These are phyloP conservation scores for Drosophila prolongata DNA, from an alignment of 2,888 invertebrate genomes.

Conservation along the genomic window DNA sequence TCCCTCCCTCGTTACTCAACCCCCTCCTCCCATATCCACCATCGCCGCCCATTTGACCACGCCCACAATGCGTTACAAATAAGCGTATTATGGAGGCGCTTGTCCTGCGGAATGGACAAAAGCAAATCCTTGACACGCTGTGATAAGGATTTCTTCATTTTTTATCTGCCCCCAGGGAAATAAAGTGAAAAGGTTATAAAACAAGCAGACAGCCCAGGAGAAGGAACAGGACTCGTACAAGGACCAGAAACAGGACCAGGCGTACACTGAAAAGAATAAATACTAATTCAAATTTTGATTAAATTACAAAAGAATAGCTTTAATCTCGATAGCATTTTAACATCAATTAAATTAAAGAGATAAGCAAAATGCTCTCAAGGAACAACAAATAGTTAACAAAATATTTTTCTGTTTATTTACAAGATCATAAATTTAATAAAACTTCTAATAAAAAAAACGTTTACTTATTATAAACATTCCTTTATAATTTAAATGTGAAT, in stretches of 20 bases:
- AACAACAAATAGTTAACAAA: too few species aligned
- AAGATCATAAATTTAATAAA: background rate
- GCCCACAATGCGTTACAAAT: constrained; percentile 78
- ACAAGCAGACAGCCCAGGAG: constrained; percentile 64
- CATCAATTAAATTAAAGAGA: too few species aligned
- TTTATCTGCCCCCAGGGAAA: constrained; percentile 82
- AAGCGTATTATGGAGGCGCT: constrained; percentile 78
- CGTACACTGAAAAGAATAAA: constrained; percentile 14
- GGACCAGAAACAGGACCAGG: constrained; percentile 25
- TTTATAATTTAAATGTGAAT: too few species aligned
- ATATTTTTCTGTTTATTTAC: too few species aligned
- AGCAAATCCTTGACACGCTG: constrained; percentile 82
- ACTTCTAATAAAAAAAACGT: too few species aligned
- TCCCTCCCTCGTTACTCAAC: constrained; percentile 6
- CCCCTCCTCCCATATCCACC: background rate
- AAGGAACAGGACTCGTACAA: constrained; percentile 31
- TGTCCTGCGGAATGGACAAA: constrained; percentile 75
- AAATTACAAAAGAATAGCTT: too few species aligned
- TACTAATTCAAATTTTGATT: too few species aligned
- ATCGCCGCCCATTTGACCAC: constrained; percentile 44
- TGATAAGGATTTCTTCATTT: constrained; percentile 83
- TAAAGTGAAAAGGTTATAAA: constrained; percentile 83
- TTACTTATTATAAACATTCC: too few species aligned
- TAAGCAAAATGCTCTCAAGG: too few species aligned
- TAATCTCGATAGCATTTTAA: too few species aligned